Evolutionary conservation across 2,797 vertebrate genomes (phyloP), one percentile per base, ranked within the genome.

Genomic region (Delichon dasypus): DNA sequence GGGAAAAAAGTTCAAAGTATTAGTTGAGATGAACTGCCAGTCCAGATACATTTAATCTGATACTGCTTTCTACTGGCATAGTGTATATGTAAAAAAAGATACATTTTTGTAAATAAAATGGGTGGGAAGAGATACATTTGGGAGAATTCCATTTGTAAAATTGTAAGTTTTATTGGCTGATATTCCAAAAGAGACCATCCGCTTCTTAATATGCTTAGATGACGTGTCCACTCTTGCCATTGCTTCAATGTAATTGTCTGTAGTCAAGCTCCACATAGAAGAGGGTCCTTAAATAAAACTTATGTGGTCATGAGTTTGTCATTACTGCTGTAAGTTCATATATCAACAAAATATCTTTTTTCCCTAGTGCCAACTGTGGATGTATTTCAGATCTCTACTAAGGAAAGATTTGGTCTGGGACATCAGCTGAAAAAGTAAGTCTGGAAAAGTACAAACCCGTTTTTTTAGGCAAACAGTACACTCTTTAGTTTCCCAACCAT

Each of bases 381-480:
- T 95, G 98, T 99, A 82, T 99, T 99, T 98, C 98, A 99, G 96
- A 98, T 98, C 95, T 99, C 98, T 67, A 98, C 98, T 78, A 99
- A 99, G 96, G 98, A 98, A 85, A 98, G 98, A 88, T 99, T 99
- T 96, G 98, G 98, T 55, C 97, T 99, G 89, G 98, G 98, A 96
- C 98, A 99, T 98, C 98, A 99, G 92, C 96, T 99, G 84, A 99
- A 98, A 97, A 99, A 99, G 98, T 99, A 98, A 98, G 98, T 97
- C 74, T 53, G 16, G 18, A 71, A 85, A 70, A 95, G 17, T 26
- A 2, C 44, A 82, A 89, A n/a, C 3, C 2, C 1, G 6, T 67
- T 4, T 2, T 67, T 75, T 76, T 68, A 53, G 22, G 34, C 9
- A 77, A 78, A 62, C 74, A 32, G 4, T 76, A 13, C 5, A 18